Evolutionary conservation across 2,113 vertebrate genomes (phyloP).

Genomic region (Strix uralensis): DNA sequence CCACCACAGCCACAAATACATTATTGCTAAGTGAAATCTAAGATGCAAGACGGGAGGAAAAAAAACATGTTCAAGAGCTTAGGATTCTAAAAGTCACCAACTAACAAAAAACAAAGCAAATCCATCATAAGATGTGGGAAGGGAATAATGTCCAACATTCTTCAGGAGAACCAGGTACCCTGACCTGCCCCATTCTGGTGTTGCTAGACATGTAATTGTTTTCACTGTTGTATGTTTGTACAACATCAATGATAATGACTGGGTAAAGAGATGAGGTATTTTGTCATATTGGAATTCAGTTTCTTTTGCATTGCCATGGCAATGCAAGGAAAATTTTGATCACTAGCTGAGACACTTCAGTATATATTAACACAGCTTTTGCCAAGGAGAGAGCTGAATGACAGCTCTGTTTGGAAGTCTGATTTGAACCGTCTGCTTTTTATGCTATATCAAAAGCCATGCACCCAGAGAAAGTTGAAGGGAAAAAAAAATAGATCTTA

Average conservation of each 20-base stretch:
- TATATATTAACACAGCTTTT: conserved; percentile 24
- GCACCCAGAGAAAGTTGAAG: neutral
- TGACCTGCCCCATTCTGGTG: neutral
- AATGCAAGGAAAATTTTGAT: conserved; percentile 19
- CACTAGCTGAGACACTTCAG: conserved; percentile 9
- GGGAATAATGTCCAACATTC: neutral
- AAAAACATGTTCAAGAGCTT: neutral
- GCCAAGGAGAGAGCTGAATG: neutral
- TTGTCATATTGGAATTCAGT: neutral
- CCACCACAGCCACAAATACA: neutral
- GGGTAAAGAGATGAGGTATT: neutral
- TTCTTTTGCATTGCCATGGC: conserved; percentile 46
- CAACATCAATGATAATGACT: neutral
- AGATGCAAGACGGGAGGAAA: neutral
- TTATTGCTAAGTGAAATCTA: neutral
- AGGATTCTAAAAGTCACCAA: neutral
- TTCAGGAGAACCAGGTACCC: neutral
- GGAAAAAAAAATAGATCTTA: neutral
- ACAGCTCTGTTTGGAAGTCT: neutral
- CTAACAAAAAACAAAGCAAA: neutral
- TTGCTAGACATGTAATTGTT: neutral
- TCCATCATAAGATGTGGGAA: neutral
- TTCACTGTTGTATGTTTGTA: neutral
- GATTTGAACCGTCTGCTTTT: conserved; percentile 51
- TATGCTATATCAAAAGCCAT: neutral